Evolutionary conservation across 2,113 vertebrate genomes (phyloP).

Genomic region (Psammodynastes pulverulentus): DNA sequence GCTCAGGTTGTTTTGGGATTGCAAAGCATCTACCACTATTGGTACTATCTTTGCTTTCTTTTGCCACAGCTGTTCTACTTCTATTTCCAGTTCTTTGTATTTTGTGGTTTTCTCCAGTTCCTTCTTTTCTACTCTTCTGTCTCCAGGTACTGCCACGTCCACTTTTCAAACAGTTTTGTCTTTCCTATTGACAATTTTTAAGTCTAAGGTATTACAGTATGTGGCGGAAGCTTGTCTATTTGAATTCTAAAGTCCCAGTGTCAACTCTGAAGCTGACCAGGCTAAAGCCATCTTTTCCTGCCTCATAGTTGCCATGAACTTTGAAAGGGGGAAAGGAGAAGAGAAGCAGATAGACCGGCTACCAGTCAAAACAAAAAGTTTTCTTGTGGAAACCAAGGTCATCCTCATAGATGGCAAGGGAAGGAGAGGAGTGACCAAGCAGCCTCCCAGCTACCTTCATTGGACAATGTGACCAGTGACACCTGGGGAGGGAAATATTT

Average conservation of each 20-base stretch:
- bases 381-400: too few relatives aligned
- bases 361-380: too few relatives aligned
- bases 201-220: not conserved
- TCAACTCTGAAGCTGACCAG: too few relatives aligned
- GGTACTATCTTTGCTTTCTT: not conserved
- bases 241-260: not conserved
- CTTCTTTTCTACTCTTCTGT: not conserved
- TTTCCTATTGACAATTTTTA: not conserved
- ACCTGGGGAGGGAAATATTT: too few relatives aligned
- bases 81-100: not conserved
- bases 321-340: too few relatives aligned
- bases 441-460: too few relatives aligned
- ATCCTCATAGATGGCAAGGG: too few relatives aligned
- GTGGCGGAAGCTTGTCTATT: not conserved
- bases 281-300: too few relatives aligned
- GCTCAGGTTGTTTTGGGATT: not conserved
- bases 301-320: too few relatives aligned
- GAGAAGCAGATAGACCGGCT: too few relatives aligned
- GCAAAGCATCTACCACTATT: not conserved
- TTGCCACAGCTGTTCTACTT: not conserved
- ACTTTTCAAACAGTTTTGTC: not conserved
- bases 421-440: too few relatives aligned
- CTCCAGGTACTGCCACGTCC: not conserved
- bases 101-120: not conserved
- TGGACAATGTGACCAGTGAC: too few relatives aligned